A percentile compares a stretch with the other conserved stretches of the same genome.
Evolutionary conservation across 2,888 invertebrate species (phyloP).

Genomic region (Lepas anatifera): DNA sequence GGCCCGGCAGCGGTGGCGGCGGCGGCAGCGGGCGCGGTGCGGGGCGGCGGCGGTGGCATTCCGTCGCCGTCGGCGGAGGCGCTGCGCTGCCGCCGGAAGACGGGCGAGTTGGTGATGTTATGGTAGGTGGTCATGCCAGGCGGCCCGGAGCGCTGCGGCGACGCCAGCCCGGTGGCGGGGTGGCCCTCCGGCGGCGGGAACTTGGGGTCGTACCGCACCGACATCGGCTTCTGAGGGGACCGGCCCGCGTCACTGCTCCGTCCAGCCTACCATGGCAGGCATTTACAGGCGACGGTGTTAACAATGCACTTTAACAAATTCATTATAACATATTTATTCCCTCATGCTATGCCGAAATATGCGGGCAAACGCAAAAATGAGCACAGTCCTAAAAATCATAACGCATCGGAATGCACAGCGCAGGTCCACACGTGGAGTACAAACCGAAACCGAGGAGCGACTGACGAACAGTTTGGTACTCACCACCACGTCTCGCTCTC

Average conservation of each 20-base stretch:
- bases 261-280: too few relatives aligned
- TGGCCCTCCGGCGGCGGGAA: background rate
- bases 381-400: too few relatives aligned
- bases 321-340: too few relatives aligned
- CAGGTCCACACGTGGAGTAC: too few relatives aligned
- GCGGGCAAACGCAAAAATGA: too few relatives aligned
- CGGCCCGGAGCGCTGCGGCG: background rate
- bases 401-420: too few relatives aligned
- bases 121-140: constrained; percentile 7
- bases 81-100: background rate
- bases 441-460: too few relatives aligned
- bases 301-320: too few relatives aligned
- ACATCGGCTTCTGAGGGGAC: background rate
- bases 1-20: background rate
- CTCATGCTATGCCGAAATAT: too few relatives aligned
- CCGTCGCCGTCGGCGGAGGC: background rate
- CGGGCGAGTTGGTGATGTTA: constrained; percentile 13
- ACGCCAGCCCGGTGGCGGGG: background rate
- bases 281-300: too few relatives aligned
- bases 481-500: background rate
- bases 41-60: background rate
- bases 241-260: background rate
- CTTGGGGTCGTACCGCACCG: background rate
- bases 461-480: too few relatives aligned
- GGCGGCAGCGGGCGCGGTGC: background rate